Evolutionary conservation across 2,888 invertebrate genomes (phyloP).

Genomic region (Drosophila incognita): DNA sequence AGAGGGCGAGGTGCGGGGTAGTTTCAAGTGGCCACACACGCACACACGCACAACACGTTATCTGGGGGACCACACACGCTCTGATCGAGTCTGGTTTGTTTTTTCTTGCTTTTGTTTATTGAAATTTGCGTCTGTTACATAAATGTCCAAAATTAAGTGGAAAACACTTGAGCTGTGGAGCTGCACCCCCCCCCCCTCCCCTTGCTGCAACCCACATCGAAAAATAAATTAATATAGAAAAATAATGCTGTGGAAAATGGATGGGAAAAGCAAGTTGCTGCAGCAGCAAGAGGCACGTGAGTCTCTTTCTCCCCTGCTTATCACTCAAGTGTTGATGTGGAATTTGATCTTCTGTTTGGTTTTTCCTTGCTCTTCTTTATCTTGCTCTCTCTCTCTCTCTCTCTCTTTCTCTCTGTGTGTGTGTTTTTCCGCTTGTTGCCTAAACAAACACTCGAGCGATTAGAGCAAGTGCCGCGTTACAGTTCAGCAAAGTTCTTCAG

Average conservation of each 20-base stretch:
- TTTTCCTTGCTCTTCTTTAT: slow-evolving; percentile 2
- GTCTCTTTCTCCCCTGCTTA: slow-evolving; percentile 23
- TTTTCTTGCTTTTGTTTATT: slow-evolving; percentile 59
- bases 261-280: slow-evolving; percentile 6
- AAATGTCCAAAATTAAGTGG: slow-evolving; percentile 75
- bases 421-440: slow-evolving; percentile 39
- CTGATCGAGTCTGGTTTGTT: slow-evolving; percentile 16
- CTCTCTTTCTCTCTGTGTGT: not conserved
- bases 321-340: slow-evolving; percentile 65
- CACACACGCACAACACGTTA: slow-evolving; percentile 35
- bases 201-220: not conserved
- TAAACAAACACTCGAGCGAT: slow-evolving; percentile 69
- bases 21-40: slow-evolving; percentile 61
- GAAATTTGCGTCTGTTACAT: slow-evolving; percentile 63
- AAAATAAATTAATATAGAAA: slow-evolving; percentile 1
- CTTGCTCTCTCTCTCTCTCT: not conserved
- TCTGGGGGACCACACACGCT: slow-evolving; percentile 71
- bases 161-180: slow-evolving; percentile 67
- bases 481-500: slow-evolving; percentile 17
- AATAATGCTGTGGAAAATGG: slow-evolving; percentile 1
- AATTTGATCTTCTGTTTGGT: slow-evolving; percentile 68
- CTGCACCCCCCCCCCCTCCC: slow-evolving; percentile 12
- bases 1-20: not conserved
- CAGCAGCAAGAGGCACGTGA: slow-evolving; percentile 45
- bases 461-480: slow-evolving; percentile 58